phyloP scores from a whole-genome alignment of 2,888 invertebrate genomes.

The Bellardia bayeri region DNA sequence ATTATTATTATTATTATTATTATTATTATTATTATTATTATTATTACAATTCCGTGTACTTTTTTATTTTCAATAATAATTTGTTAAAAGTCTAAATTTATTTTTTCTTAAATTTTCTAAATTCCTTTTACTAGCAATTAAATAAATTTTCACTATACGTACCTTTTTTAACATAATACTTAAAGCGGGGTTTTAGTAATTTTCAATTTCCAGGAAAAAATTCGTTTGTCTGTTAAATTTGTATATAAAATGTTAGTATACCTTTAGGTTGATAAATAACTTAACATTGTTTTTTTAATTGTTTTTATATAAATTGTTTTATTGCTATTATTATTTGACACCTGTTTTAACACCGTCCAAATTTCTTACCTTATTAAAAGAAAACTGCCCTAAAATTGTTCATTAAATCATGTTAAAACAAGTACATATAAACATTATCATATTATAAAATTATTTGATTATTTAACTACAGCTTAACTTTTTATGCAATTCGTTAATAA shows the following conservation, averaged over 20 bases:
- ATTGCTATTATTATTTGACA: conserved; percentile 7
- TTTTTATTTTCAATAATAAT: background rate
- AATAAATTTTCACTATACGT: conserved; percentile 54
- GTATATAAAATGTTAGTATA: too few species aligned
- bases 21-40: too few species aligned
- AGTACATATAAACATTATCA: background rate
- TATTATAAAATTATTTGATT: too few species aligned
- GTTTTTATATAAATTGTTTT: background rate
- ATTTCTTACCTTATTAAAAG: conserved; percentile 5
- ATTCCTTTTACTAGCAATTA: background rate
- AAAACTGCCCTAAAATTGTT: conserved; percentile 39
- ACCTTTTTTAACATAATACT: conserved; percentile 47
- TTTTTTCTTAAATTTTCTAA: conserved; percentile 21
- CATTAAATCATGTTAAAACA: background rate
- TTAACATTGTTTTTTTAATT: too few species aligned
- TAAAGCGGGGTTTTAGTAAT: background rate
- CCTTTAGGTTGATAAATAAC: too few species aligned
- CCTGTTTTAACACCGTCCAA: conserved; percentile 42
- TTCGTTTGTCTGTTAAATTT: too few species aligned
- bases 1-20: too few species aligned
- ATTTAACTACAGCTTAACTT: too few species aligned
- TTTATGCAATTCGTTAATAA: too few species aligned
- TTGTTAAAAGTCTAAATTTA: background rate
- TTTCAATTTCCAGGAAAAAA: background rate
- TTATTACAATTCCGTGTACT: background rate